These are phyloP conservation scores for Agonopterix alstromeriana DNA, from an alignment of 2,888 invertebrate genomes.

Conservation along the genomic window DNA sequence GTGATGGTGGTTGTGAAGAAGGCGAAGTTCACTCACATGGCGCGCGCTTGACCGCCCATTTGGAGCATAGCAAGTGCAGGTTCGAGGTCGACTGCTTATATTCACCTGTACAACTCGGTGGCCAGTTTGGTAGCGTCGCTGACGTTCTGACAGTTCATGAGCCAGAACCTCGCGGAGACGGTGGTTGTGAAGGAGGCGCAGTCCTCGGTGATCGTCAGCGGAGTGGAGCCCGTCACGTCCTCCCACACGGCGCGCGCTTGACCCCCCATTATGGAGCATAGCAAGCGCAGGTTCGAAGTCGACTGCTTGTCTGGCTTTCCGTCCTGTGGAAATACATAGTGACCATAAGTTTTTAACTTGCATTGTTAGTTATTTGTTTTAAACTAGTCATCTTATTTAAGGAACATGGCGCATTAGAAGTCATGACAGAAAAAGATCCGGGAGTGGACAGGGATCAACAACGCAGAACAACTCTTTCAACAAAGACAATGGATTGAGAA, in stretches of 20 bases:
- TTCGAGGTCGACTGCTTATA: constrained; percentile 51
- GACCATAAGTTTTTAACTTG: no score
- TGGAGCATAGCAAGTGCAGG: constrained; percentile 94
- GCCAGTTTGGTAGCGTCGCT: constrained; percentile 97
- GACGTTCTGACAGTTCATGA: constrained; percentile 98
- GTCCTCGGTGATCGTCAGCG: constrained; percentile 96
- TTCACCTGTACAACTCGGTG: constrained; percentile 88
- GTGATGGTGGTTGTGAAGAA: no score
- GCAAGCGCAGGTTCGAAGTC: constrained; percentile 82
- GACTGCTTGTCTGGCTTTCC: constrained; percentile 46
- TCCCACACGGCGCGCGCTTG: constrained; percentile 99
- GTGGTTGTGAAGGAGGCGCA: constrained; percentile 99
- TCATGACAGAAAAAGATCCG: no score
- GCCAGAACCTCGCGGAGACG: constrained; percentile 98
- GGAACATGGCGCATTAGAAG: no score
- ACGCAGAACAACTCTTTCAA: no score
- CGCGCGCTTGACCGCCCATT: constrained; percentile 96
- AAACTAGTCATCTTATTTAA: no score
- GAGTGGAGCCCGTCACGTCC: constrained; percentile 99
- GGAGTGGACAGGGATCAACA: no score
- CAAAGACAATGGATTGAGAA: no score
- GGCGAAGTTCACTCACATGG: constrained; percentile 94
- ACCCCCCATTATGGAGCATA: constrained; percentile 98
- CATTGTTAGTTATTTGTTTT: no score
- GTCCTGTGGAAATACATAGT: constrained; percentile 26